A percentile compares a stretch with the other conserved stretches of the same genome.
Evolutionary conservation across 2,888 invertebrate genomes (phyloP).

Genomic region (Mantis religiosa): DNA sequence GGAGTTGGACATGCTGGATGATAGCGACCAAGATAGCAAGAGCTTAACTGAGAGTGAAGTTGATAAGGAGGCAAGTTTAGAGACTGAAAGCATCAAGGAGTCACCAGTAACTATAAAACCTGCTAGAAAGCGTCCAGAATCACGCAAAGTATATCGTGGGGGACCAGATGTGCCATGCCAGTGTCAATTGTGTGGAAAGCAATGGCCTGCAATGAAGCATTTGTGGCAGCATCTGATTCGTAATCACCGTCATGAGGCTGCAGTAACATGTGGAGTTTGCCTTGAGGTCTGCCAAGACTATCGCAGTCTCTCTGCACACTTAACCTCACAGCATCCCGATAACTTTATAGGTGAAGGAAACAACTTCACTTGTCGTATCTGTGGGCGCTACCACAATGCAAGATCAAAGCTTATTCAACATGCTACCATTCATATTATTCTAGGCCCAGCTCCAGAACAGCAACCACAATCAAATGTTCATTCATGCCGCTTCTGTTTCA

Average conservation of each 20-base stretch:
- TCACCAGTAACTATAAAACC: neutral
- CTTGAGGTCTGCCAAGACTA: slow-evolving; percentile 53
- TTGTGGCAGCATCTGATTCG: slow-evolving; percentile 57
- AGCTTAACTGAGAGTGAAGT: neutral
- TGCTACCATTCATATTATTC: slow-evolving; percentile 49
- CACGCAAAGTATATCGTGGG: neutral
- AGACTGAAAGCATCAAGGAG: neutral
- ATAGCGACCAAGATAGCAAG: neutral
- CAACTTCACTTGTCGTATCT: slow-evolving; percentile 54
- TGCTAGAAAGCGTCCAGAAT: neutral
- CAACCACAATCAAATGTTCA: slow-evolving; percentile 16
- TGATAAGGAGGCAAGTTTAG: neutral
- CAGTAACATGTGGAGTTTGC: slow-evolving; percentile 57
- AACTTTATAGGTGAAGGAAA: slow-evolving; percentile 51
- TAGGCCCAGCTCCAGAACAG: slow-evolving; percentile 10
- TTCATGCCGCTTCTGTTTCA: neutral
- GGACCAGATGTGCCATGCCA: neutral
- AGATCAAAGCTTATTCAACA: slow-evolving; percentile 53
- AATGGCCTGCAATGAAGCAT: slow-evolving; percentile 58
- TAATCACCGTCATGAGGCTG: slow-evolving; percentile 54
- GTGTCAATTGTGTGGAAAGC: slow-evolving; percentile 51
- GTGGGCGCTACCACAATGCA: slow-evolving; percentile 55
- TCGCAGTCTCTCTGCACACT: slow-evolving; percentile 47
- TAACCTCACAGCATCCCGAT: slow-evolving; percentile 48
- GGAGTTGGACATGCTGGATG: neutral